These are phyloP conservation scores for Poecilobothrus nobilitatus DNA, from an alignment of 2,888 invertebrate genomes.

Conservation along the genomic window DNA sequence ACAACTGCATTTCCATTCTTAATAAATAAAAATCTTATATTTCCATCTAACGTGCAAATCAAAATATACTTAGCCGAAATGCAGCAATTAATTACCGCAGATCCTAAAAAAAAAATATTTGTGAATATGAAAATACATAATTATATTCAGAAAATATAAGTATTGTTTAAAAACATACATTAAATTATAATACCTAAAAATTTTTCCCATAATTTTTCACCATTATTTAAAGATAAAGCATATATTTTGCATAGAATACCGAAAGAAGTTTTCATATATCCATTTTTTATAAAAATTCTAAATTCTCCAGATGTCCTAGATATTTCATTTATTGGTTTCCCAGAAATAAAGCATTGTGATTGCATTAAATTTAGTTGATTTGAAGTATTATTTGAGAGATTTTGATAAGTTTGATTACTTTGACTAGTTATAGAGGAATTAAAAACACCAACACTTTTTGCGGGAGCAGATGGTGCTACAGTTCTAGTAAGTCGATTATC, in stretches of 20 bases:
- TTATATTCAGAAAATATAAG: too few species aligned
- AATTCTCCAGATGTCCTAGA: conserved; percentile 43
- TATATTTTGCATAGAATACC: conserved; percentile 52
- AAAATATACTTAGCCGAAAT: conserved; percentile 39
- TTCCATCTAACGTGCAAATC: conserved; percentile 40
- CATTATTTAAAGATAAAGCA: conserved; percentile 49
- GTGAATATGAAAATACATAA: too few species aligned
- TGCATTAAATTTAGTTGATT: conserved; percentile 25
- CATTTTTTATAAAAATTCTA: conserved; percentile 46
- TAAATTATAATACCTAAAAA: conserved; percentile 50
- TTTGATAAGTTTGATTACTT: conserved; percentile 9
- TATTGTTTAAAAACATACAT: not conserved
- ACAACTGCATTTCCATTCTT: conserved; percentile 36
- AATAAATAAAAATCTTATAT: conserved; percentile 36
- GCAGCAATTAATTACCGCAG: conserved; percentile 40
- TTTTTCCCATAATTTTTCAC: conserved; percentile 61
- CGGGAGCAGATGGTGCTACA: conserved; percentile 24
- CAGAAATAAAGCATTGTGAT: conserved; percentile 27
- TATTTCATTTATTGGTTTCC: conserved; percentile 30
- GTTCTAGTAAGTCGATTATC: conserved; percentile 34
- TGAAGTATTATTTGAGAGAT: conserved; percentile 16
- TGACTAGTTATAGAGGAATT: conserved; percentile 23
- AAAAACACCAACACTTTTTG: conserved; percentile 22
- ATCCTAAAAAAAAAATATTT: conserved; percentile 31
- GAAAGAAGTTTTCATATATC: conserved; percentile 50